phyloP scores from a whole-genome alignment of 2,113 vertebrate species.

The Pedetes capensis region DNA sequence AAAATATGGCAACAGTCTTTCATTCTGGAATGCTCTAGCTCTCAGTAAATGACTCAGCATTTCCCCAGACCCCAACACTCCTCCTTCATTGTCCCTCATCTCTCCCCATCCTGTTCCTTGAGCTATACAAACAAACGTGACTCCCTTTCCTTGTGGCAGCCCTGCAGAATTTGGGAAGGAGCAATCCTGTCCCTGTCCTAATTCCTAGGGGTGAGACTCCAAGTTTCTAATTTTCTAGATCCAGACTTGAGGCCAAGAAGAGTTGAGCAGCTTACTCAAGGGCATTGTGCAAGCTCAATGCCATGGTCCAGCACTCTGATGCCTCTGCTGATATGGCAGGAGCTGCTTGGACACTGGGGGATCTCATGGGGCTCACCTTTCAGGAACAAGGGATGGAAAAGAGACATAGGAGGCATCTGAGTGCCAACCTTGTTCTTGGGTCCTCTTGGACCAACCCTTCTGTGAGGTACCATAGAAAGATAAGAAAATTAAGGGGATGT shows the following conservation, averaged over 20 bases:
- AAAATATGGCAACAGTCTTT: too few species aligned
- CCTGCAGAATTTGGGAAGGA: neutral
- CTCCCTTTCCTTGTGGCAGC: neutral
- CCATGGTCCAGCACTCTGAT: neutral
- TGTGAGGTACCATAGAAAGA: too few species aligned
- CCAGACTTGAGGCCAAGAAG: neutral
- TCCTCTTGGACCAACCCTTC: neutral
- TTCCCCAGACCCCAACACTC: neutral
- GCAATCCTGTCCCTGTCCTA: neutral
- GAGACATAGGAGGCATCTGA: neutral
- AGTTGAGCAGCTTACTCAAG: neutral
- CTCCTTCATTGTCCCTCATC: neutral
- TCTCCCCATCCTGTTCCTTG: neutral
- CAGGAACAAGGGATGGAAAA: neutral
- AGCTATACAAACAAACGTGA: neutral
- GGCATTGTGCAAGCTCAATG: neutral
- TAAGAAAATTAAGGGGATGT: too few species aligned
- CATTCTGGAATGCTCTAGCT: neutral
- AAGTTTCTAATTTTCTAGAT: neutral
- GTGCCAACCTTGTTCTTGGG: neutral
- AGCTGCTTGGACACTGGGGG: neutral
- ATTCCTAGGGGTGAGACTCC: neutral
- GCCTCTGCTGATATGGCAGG: neutral
- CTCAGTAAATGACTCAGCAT: neutral
- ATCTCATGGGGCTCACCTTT: neutral